Evolutionary conservation across 1,140 invertebrate genomes (phyloP).

Genomic region (Pseudomyrmex gracilis): DNA sequence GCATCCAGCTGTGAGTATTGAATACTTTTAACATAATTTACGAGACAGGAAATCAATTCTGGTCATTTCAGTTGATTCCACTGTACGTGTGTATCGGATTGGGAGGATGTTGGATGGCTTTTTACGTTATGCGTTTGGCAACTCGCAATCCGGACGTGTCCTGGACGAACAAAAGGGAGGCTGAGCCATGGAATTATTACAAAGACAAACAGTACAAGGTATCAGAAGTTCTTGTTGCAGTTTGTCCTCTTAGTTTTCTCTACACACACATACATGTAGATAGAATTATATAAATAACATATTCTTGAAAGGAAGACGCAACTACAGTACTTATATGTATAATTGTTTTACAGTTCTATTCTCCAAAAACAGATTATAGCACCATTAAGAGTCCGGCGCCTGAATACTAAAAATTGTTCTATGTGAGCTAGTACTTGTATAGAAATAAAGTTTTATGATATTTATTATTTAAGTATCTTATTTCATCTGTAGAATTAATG

Average conservation of each 20-base stretch:
- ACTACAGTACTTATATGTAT: constrained; percentile 31
- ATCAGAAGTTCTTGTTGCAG: constrained; percentile 44
- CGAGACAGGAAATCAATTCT: neutral
- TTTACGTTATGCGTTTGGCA: constrained; percentile 90
- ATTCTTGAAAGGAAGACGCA: too few relatives aligned
- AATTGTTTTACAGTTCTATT: constrained; percentile 87
- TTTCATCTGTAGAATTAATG: too few relatives aligned
- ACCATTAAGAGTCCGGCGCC: constrained; percentile 88
- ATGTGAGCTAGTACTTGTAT: constrained; percentile 56
- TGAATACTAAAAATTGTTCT: constrained; percentile 86
- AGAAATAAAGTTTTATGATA: constrained; percentile 54
- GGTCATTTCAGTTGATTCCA: constrained; percentile 89
- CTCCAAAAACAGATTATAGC: constrained; percentile 87
- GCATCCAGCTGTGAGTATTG: constrained; percentile 87
- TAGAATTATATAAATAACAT: too few relatives aligned
- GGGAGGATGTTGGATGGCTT: constrained; percentile 87
- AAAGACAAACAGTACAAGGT: constrained; percentile 94
- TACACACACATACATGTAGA: too few relatives aligned
- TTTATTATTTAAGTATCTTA: neutral
- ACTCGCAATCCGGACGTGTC: constrained; percentile 91
- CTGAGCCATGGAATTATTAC: constrained; percentile 93
- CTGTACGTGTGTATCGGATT: constrained; percentile 90
- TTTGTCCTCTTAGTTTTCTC: neutral
- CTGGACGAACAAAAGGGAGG: constrained; percentile 90
- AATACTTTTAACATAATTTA: neutral